Base-by-base conservation (phyloP, 2,797 vertebrate species). In the Serranus cabrilla region DNA sequence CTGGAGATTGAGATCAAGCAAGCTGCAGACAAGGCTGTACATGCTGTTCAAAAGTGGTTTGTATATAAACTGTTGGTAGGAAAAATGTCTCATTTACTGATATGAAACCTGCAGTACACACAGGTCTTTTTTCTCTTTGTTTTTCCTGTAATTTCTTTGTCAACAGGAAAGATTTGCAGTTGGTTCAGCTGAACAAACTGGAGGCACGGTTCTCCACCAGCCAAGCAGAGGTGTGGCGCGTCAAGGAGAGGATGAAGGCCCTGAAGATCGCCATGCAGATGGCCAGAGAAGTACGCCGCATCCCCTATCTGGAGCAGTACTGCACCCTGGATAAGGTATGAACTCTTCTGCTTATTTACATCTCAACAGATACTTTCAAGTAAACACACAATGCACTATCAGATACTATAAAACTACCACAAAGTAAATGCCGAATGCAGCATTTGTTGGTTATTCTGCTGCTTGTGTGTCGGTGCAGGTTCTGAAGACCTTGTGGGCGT, bases 271-370 rank as follows among this genome's bases (percentile, higher is more conserved):
- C 94, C 21, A 92, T 94, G 64, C 86, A 93, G 67, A 92, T 90
- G 88, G 94, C 93, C 71, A 92, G 49, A 74, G 85, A 94, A 72
- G 78, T 95, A 4, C 77, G 71, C 1, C 69, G 83, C 5, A 51
- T 91, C 21, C 92, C 93, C 8, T 82, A 89, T 40, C 78, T 94
- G 60, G 87, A 88, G 76, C 89, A 89, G 55, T 93, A 92, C 85
- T 91, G 89, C 76, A 66, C 80, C 40, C 60, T 94, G 40, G 91
- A 95, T 5, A 74, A 92, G 90, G 92, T 91, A 43, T 27, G 68
- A 46, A 23, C 50, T 18, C 5, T 61, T 39, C 16, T 16, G 11
- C 0, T 5, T 23, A 1, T 14, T 45, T 10, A 43, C 13, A 60
- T 42, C 11, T 12, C 39, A 23, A 7, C 12, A 57, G 1, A 37